Base-by-base conservation (phyloP, 2,113 vertebrate species). In the Eonycteris spelaea region DNA sequence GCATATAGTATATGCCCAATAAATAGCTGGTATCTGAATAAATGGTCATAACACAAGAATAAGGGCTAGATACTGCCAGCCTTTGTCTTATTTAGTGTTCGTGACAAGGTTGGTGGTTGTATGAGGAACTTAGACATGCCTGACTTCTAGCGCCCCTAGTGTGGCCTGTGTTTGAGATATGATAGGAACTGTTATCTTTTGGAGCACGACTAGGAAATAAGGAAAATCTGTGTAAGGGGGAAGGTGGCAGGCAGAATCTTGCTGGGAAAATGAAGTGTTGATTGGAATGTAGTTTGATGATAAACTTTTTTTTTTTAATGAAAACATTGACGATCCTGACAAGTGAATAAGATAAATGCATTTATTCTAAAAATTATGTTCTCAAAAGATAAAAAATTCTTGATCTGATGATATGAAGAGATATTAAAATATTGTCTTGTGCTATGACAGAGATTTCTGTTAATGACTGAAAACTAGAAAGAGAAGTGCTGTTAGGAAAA, bases 241-340 rank as follows among this genome's bases (percentile, higher is more conserved):
- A 79, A 90, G 9, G 6, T 85, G n/a, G n/a, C n/a, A n/a, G 9
- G n/a, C 63, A 33, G 78, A 51, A 3, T 55, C 40, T 93, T 51
- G 7, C 24, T 96, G 35, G 71, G n/a, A 88, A 93, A 61, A 63
- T 38, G 8, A 89, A 84, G 6, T 79, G 26, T 55, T 71, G 43
- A 88, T 68, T 95, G 45, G 30, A 19, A 89, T 92, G 78, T 68
- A 92, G 26, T 75, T 92, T 92, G 70, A 74, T 84, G 65, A 71
- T 85, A 48, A 85, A n/a, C n/a, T 63, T 90, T 63, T 5, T 48
- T 0, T 92, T 94, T 93, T 97, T 75, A 71, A 38, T 79, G 48
- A 90, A 96, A 95, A 68, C 30, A 74, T 59, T 68, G 21, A 61
- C 67, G 24, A 22, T 38, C 53, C 45, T 90, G 84, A 24, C 24